Conservation (phyloP, 2,113 vertebrate genomes). For the Alces alces region DNA sequence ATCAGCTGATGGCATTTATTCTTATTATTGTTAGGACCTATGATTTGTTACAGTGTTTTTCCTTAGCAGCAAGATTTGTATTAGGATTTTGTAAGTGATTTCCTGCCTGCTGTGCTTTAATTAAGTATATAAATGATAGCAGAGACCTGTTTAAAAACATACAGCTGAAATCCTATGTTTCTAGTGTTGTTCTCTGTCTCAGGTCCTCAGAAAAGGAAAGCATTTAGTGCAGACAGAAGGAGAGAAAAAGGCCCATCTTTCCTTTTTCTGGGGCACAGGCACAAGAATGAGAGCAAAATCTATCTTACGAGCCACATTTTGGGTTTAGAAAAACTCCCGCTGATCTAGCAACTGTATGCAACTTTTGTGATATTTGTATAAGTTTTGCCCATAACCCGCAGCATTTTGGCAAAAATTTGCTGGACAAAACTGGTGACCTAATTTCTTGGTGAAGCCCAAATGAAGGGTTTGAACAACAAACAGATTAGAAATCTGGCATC, state of each 20-base stretch:
- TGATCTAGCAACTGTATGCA: background rate
- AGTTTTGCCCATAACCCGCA: background rate
- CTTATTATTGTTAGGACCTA: background rate
- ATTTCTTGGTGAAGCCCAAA: conserved; percentile 58
- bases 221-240: background rate
- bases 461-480: conserved; percentile 54
- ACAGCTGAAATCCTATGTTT: background rate
- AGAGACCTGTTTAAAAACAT: background rate
- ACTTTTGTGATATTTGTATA: background rate
- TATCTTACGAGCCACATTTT: background rate
- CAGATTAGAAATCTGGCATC: conserved; percentile 59
- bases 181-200: background rate
- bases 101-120: background rate
- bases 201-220: background rate
- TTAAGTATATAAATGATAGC: background rate
- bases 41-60: background rate
- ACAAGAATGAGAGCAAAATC: background rate
- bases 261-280: background rate
- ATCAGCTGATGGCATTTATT: background rate
- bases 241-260: background rate
- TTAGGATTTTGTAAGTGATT: background rate
- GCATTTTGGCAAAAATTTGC: conserved; percentile 20
- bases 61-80: background rate
- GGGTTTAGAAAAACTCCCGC: background rate
- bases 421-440: conserved; percentile 28